Conservation (phyloP, 2,797 vertebrate genomes). For the Threskiornis aethiopicus region DNA sequence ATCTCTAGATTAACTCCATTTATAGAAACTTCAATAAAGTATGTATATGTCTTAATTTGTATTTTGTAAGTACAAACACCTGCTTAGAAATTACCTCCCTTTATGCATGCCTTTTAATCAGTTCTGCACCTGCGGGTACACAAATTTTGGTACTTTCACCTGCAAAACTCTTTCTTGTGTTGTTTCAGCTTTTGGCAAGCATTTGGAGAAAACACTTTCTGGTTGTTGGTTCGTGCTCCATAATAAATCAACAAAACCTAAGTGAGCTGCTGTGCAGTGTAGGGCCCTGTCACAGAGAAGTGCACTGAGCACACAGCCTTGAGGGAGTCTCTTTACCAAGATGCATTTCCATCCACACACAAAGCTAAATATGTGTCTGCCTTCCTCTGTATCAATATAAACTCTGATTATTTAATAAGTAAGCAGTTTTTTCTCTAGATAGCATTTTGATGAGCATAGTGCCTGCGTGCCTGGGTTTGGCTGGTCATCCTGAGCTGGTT, state of each 20-base stretch:
- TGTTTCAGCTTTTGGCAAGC: background rate
- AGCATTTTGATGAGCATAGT: background rate
- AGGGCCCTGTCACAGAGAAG: background rate
- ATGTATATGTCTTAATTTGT: background rate
- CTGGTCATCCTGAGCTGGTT: background rate
- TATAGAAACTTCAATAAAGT: background rate
- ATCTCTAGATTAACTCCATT: background rate
- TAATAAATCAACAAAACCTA: background rate
- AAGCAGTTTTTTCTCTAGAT: background rate
- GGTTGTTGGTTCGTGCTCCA: background rate
- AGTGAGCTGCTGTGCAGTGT: background rate
- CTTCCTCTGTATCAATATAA: background rate
- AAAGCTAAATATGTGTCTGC: background rate
- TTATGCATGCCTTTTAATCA: background rate
- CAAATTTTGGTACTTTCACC: background rate
- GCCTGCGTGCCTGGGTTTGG: background rate
- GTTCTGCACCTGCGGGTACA: background rate
- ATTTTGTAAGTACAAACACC: background rate
- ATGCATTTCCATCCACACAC: background rate
- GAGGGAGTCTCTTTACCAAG: background rate
- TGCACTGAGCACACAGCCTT: too few relatives aligned
- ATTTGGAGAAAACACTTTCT: background rate
- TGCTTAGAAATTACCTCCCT: background rate
- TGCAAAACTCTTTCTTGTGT: background rate
- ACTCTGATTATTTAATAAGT: background rate